A percentile compares a stretch with the other conserved stretches of the same genome.
Conservation (phyloP, 2,888 invertebrate species). For the Cantharis rufa region DNA sequence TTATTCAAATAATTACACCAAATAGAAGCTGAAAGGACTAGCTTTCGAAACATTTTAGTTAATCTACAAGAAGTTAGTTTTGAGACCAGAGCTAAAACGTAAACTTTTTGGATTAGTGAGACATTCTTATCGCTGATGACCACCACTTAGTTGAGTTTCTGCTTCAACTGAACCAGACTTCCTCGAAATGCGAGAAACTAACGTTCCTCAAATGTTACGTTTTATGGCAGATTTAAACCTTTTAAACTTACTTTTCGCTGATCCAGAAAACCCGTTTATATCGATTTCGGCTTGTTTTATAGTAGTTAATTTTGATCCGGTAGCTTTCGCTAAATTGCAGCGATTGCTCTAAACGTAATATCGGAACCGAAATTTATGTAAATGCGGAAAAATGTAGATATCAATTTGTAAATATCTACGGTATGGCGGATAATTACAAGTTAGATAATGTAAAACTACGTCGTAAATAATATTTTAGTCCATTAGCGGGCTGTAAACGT, state of each 20-base stretch:
- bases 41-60: conserved; percentile 8
- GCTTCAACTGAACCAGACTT: conserved; percentile 22
- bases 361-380: neutral
- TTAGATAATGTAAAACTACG: neutral
- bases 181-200: conserved; percentile 14
- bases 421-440: neutral
- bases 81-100: conserved; percentile 9
- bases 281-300: conserved; percentile 3
- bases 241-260: conserved; percentile 2
- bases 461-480: neutral
- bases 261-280: conserved; percentile 1
- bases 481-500: conserved; percentile 11
- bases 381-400: neutral
- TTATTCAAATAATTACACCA: conserved; percentile 18
- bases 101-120: conserved; percentile 15
- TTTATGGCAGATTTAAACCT: conserved; percentile 9
- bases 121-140: conserved; percentile 29
- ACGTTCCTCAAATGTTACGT: neutral
- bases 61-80: conserved; percentile 7
- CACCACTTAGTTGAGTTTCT: conserved; percentile 23
- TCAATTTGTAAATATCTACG: neutral
- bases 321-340: neutral
- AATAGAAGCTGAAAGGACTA: conserved; percentile 4
- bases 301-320: neutral
- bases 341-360: neutral